Evolutionary conservation across 2,797 vertebrate species (phyloP), one percentile per base, ranked within the genome.

Genomic region (Prionace glauca): DNA sequence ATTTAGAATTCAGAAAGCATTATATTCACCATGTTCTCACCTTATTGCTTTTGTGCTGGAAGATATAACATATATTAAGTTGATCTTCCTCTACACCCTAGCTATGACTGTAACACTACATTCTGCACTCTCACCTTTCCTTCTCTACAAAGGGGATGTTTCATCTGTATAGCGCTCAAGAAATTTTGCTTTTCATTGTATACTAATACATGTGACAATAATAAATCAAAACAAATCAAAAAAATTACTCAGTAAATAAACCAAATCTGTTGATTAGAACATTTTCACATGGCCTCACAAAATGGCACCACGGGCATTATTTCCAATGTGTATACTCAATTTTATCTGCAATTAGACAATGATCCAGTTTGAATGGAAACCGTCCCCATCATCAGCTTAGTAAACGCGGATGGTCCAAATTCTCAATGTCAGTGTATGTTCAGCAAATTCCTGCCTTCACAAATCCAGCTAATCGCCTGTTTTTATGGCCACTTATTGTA

Each of bases 391-490:
- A 98, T 98, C 97, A 97, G 95, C 97, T 97, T 87, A 96, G 96
- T 96, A 96, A 97, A 96, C 96, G 41, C 67, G 14, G 8, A 45
- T 45, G 36, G 96, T 97, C 96, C 96, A 96, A 96, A 96, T 96
- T 96, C 97, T 97, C 97, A 97, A 97, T 96, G 93, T 96, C 98
- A 98, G 97, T 98, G 98, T 98, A 97, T 97, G 97, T 98, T 98
- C 97, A 98, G 97, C 97, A 98, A 97, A 98, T 98, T 98, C 97
- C 97, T 97, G 97, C 97, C 96, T 96, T 77, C 41, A 97, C 97
- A 97, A 97, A 97, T 97, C 96, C 96, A 96, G 95, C 96, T 97
- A 97, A 98, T 98, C 98, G 97, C 97, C 96, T 97, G 16, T 95
- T 81, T 94, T 67, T 95, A 41, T 60, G 41, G 45, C 32, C 26